phyloP scores from a whole-genome alignment of 2,888 invertebrate species.

The Margaritifera margaritifera region DNA sequence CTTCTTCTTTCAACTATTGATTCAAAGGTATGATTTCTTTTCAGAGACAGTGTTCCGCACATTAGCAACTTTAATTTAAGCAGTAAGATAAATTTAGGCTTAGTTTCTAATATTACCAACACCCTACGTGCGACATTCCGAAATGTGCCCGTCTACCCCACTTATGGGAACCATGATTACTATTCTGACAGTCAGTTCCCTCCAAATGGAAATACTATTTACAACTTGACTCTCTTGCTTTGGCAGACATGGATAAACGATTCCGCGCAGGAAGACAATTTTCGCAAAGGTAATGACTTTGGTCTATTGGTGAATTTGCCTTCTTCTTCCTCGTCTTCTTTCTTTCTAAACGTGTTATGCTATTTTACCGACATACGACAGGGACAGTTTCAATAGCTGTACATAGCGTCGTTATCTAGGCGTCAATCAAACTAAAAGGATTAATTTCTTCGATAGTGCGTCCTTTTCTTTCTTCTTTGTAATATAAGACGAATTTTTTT shows the following conservation, averaged over 20 bases:
- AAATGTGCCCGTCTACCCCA: slow-evolving; percentile 88
- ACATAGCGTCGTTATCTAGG: too few relatives aligned
- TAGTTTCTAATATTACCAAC: slow-evolving; percentile 82
- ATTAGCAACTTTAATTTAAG: slow-evolving; percentile 80
- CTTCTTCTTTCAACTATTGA: too few relatives aligned
- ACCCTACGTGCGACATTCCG: slow-evolving; percentile 77
- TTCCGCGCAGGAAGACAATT: slow-evolving; percentile 85
- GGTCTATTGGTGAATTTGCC: too few relatives aligned
- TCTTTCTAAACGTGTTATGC: too few relatives aligned
- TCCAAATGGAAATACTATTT: slow-evolving; percentile 71
- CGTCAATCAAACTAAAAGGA: too few relatives aligned
- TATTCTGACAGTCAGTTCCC: slow-evolving; percentile 75
- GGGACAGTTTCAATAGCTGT: too few relatives aligned
- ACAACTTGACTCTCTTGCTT: slow-evolving; percentile 80
- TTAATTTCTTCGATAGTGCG: too few relatives aligned
- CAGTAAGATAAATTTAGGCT: slow-evolving; percentile 81
- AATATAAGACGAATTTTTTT: too few relatives aligned
- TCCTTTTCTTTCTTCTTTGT: too few relatives aligned
- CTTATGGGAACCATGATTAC: slow-evolving; percentile 89
- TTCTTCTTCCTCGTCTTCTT: too few relatives aligned
- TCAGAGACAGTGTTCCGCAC: slow-evolving; percentile 88
- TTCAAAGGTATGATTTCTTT: slow-evolving; percentile 3
- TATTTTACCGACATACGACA: too few relatives aligned
- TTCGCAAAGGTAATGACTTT: slow-evolving; percentile 80
- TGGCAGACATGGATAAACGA: slow-evolving; percentile 81